phyloP scores from a whole-genome alignment of 1,140 invertebrate genomes.

The Pollicipes pollicipes region DNA sequence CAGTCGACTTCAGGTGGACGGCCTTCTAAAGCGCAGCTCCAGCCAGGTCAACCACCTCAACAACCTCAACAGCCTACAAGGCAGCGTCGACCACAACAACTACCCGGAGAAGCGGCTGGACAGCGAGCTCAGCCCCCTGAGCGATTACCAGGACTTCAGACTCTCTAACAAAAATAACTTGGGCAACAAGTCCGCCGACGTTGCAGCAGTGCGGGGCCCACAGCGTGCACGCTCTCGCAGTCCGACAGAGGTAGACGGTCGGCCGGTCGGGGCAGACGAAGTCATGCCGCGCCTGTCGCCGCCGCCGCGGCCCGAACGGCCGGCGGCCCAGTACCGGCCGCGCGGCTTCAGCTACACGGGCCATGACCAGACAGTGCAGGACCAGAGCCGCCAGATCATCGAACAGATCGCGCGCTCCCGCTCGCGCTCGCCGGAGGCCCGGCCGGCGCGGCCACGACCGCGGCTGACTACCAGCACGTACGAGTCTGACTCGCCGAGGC shows the following conservation, averaged over 20 bases:
- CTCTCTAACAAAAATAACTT: neutral
- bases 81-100: neutral
- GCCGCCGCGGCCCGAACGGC: neutral
- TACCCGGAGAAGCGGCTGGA: neutral
- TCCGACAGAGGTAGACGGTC: no score
- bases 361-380: neutral
- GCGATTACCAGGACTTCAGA: neutral
- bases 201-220: no score
- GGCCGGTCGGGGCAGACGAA: no score
- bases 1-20: neutral
- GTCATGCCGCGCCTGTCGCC: neutral
- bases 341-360: neutral
- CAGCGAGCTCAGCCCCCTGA: neutral
- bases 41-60: neutral
- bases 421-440: neutral
- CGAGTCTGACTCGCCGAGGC: no score
- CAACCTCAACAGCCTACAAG: neutral
- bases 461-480: no score
- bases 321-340: neutral
- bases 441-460: no score
- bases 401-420: neutral
- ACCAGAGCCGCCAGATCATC: neutral
- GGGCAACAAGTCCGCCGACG: neutral
- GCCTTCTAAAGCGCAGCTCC: neutral
- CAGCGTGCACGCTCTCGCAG: no score